A percentile compares a stretch with the other conserved stretches of the same genome.
phyloP scores from a whole-genome alignment of 2,113 vertebrate species.

The Brienomyrus brachyistius region DNA sequence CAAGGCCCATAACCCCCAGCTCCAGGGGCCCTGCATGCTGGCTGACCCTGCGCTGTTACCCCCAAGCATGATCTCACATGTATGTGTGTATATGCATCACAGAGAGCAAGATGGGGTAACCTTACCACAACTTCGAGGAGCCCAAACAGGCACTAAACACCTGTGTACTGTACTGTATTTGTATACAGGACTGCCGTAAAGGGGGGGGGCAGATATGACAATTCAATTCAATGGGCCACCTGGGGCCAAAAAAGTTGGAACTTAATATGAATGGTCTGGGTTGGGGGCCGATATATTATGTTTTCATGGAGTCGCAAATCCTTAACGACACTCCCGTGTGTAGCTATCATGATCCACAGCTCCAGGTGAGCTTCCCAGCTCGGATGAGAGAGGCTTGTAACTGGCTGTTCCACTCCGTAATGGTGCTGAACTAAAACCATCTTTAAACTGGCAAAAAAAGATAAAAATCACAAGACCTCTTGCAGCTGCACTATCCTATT shows the following conservation, averaged over 20 bases:
- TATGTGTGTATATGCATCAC: background rate
- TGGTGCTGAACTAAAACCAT: background rate
- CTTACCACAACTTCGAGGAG: background rate
- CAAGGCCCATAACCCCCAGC: background rate
- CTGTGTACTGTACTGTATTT: background rate
- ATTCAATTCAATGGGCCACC: background rate
- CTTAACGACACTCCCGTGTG: background rate
- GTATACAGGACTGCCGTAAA: background rate
- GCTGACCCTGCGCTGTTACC: background rate
- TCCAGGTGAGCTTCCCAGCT: background rate
- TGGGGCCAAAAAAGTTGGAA: too few relatives aligned
- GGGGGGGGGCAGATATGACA: background rate
- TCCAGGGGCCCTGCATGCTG: background rate
- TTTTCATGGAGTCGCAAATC: background rate
- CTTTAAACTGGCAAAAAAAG: background rate
- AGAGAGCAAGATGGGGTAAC: background rate
- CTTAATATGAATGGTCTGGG: background rate
- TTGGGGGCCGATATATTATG: background rate
- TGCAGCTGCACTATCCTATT: background rate
- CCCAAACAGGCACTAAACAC: background rate
- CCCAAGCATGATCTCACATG: background rate
- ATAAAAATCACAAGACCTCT: background rate
- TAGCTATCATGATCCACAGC: background rate
- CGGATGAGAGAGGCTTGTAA: background rate
- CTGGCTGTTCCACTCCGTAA: background rate